Base-by-base conservation (phyloP, 2,888 invertebrate species). In the Lycaena phlaeas region DNA sequence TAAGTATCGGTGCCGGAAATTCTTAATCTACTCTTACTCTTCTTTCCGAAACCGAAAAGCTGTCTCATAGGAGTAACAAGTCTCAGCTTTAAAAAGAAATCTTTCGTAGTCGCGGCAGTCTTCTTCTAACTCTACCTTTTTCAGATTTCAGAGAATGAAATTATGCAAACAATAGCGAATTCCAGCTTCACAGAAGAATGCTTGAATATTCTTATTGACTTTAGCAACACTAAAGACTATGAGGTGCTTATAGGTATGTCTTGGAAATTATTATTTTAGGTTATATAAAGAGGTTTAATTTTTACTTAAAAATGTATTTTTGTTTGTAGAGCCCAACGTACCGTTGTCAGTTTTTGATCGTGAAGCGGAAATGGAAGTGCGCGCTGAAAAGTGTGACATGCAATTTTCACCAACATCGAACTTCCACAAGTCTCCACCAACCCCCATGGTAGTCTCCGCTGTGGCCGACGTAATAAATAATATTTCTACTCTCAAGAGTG, bases 271-370 rank as follows among this genome's bases (percentile, higher is more conserved):
- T 10, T 5, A 5, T n/a, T 38, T 10, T 27, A 11, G n/a, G n/a
- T n/a, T n/a, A n/a, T n/a, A n/a, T n/a, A n/a, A n/a, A n/a, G n/a
- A n/a, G n/a, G n/a, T n/a, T n/a, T n/a, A n/a, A n/a, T n/a, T n/a
- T n/a, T n/a, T n/a, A n/a, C n/a, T n/a, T n/a, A n/a, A n/a, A n/a
- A n/a, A n/a, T n/a, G n/a, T n/a, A n/a, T n/a, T n/a, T n/a, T n/a
- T 46, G 42, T 59, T 68, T 53, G 49, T 53, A 84, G 82, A 78
- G 42, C 68, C 73, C 7, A 82, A 82, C 45, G 59, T 82, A 28
- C 71, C 81, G 0, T 17, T 74, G 17, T 64, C 69, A 1, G 30
- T 79, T 11, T 53, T 82, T 27, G 82, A 84, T 44, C 70, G 75
- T 15, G 62, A 67, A 3, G 55, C 66, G 0, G 76, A 78, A 43